Conservation (phyloP, 2,888 invertebrate genomes). For the Stegophylla sp. region DNA sequence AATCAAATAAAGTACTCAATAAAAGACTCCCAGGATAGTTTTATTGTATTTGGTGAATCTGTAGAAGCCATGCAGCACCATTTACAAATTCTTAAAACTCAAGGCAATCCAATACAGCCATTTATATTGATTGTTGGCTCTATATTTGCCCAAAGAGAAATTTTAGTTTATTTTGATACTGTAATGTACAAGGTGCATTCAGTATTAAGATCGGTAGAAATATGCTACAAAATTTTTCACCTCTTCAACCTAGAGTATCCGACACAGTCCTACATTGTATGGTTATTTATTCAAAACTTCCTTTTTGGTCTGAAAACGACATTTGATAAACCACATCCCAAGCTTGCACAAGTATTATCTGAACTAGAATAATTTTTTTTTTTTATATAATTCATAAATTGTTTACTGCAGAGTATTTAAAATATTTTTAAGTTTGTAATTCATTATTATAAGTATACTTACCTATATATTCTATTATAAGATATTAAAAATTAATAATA, state of each 20-base stretch:
- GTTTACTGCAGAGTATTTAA: too few species aligned
- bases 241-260: not conserved
- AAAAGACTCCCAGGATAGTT: not conserved
- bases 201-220: not conserved
- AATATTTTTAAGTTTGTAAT: too few species aligned
- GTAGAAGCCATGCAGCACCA: not conserved
- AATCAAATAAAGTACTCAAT: not conserved
- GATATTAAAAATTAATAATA: too few species aligned
- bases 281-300: not conserved
- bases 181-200: not conserved
- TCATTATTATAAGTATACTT: too few species aligned
- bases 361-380: too few species aligned
- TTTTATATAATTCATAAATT: too few species aligned
- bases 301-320: not conserved
- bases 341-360: too few species aligned
- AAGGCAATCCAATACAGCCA: too few species aligned
- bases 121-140: too few species aligned
- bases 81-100: not conserved
- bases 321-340: not conserved
- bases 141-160: too few species aligned
- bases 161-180: too few species aligned
- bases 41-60: not conserved
- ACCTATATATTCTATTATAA: too few species aligned
- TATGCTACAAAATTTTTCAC: not conserved
- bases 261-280: not conserved